Evolutionary conservation across 2,113 vertebrate species (phyloP).

Genomic region (Puma concolor): DNA sequence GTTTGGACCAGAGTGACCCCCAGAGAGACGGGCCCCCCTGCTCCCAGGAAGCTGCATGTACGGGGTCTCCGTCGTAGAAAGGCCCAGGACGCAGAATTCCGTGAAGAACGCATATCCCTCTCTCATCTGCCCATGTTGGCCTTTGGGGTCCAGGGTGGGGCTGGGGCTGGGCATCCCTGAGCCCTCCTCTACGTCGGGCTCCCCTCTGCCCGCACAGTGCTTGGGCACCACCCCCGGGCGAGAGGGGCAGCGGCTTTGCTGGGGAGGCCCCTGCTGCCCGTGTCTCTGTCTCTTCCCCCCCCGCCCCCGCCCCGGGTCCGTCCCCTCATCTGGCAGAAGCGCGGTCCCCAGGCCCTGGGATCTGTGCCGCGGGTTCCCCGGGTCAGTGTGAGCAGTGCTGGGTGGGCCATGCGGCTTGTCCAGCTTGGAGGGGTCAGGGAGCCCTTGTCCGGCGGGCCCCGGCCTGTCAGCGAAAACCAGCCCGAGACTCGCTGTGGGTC

Average conservation of each 20-base stretch:
- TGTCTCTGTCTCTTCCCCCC: background rate
- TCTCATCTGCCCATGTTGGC: fast-evolving
- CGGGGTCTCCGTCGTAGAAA: background rate
- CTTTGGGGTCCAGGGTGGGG: background rate
- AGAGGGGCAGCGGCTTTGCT: background rate
- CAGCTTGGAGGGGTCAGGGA: background rate
- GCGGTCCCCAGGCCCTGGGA: background rate
- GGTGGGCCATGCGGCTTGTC: fast-evolving
- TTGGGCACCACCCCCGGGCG: fast-evolving
- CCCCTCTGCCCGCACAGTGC: background rate
- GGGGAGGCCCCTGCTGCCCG: background rate
- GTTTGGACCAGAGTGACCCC: too few species aligned
- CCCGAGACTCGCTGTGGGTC: background rate
- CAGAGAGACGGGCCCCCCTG: background rate
- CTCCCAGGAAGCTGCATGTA: background rate
- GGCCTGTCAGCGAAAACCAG: background rate
- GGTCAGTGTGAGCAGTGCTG: fast-evolving
- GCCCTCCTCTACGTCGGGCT: background rate
- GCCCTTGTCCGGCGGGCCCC: background rate
- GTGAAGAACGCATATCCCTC: fast-evolving
- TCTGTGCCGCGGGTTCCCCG: background rate
- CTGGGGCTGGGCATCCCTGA: background rate
- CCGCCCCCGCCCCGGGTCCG: fast-evolving
- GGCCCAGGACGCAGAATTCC: background rate
- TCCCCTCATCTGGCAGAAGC: too few species aligned